Evolutionary conservation across 2,888 invertebrate genomes (phyloP).

Genomic region (Limnephilus rhombicus): DNA sequence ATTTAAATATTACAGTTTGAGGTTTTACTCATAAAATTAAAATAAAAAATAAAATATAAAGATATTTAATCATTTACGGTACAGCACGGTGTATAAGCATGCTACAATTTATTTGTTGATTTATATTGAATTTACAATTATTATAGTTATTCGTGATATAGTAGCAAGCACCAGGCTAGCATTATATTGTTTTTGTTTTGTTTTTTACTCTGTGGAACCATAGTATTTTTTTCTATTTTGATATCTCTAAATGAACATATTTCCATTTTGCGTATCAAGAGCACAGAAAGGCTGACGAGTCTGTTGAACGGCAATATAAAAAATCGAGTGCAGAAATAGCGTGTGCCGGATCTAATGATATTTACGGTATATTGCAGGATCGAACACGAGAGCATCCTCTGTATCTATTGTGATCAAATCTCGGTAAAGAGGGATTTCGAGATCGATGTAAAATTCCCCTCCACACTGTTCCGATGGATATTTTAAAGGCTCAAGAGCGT

Average conservation of each 20-base stretch:
- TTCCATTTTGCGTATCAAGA: not conserved
- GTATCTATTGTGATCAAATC: slow-evolving; percentile 46
- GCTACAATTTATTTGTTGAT: too few species aligned
- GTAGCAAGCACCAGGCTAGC: too few species aligned
- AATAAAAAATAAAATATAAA: too few species aligned
- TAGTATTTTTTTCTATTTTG: not conserved
- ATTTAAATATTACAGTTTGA: too few species aligned
- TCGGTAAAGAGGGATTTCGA: slow-evolving; percentile 40
- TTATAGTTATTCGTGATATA: too few species aligned
- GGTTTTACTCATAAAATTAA: too few species aligned
- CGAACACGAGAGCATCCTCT: not conserved
- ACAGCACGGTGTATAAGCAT: too few species aligned
- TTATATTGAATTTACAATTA: too few species aligned
- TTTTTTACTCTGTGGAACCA: not conserved
- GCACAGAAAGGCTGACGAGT: not conserved
- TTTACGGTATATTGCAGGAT: slow-evolving; percentile 14
- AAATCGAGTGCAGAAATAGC: not conserved
- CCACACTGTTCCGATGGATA: slow-evolving; percentile 36
- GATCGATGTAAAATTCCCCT: slow-evolving; percentile 44
- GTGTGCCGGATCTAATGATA: slow-evolving; percentile 31
- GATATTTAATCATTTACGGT: too few species aligned
- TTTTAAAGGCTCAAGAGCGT: slow-evolving; percentile 27
- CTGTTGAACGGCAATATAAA: not conserved
- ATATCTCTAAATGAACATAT: not conserved
- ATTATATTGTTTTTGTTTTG: too few species aligned